Conservation (phyloP, 2,888 invertebrate species). For the Drosophila algonquin region DNA sequence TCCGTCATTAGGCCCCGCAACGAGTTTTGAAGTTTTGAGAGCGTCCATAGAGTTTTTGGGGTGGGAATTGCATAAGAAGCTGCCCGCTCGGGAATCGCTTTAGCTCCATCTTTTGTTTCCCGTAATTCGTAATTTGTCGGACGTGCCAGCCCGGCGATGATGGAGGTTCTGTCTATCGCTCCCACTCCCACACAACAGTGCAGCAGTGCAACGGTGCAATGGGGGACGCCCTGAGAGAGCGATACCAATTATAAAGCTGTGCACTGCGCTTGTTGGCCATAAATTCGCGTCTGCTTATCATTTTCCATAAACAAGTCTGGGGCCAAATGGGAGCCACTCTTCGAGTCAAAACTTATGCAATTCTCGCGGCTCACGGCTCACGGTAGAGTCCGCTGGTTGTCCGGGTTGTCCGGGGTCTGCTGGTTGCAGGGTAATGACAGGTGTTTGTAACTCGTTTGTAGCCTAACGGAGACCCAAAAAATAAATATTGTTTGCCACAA, state of each 20-base stretch:
- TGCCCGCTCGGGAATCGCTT: slow-evolving; percentile 3
- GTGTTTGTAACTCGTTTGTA: slow-evolving; percentile 76
- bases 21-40: slow-evolving; percentile 36
- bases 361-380: slow-evolving; percentile 50
- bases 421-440: slow-evolving; percentile 78
- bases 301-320: slow-evolving; percentile 75
- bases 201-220: slow-evolving; percentile 31
- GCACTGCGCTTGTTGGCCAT: slow-evolving; percentile 58
- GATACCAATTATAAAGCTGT: slow-evolving; percentile 67
- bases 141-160: slow-evolving; percentile 34
- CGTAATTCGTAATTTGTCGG: slow-evolving; percentile 59
- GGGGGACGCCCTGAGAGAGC: slow-evolving; percentile 20
- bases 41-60: slow-evolving; percentile 29
- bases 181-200: slow-evolving; percentile 36
- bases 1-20: slow-evolving; percentile 71
- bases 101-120: slow-evolving; percentile 44
- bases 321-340: slow-evolving; percentile 43
- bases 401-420: slow-evolving; percentile 31
- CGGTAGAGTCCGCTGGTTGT: slow-evolving; percentile 54
- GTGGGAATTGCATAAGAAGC: slow-evolving; percentile 56
- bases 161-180: slow-evolving; percentile 34
- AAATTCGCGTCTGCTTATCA: slow-evolving; percentile 75
- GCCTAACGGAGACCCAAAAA: slow-evolving; percentile 67
- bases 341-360: slow-evolving; percentile 70
- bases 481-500: slow-evolving; percentile 31